Evolutionary conservation across 2,113 vertebrate genomes (phyloP), one percentile per base, ranked within the genome.

Genomic region (Silurus asotus): DNA sequence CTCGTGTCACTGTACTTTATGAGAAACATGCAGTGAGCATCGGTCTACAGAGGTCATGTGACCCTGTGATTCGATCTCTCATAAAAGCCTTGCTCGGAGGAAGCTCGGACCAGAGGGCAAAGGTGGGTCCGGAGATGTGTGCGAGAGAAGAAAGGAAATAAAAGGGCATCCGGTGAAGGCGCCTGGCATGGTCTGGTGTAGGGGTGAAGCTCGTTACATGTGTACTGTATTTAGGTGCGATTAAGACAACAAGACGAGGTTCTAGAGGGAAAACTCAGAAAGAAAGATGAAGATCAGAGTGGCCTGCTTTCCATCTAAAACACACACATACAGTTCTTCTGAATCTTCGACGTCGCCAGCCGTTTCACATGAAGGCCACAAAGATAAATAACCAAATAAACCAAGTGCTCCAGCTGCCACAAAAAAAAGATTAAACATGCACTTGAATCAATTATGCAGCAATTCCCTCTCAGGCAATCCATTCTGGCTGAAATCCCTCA

Each of bases 371-470:
- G 28, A 49, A 15, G 72, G 64, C 59, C 79, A 53, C 11, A 55
- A 74, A 87, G 49, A 87, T 87, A 87, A 89, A 87, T 81, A 83
- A 69, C 20, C 82, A 81, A 82, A 89, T 79, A 85, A 79, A 89
- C 85, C 37, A 84, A 87, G 70, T 15, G 7, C 49, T 64, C 79
- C 67, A 49, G 80, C 58, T 64, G 82, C 62, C 67, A 82, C n/a
- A 28, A n/a, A 45, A 20, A 49, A 77, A 80, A 72, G 23, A 82
- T 10, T 3, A 62, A 70, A 76, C 51, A 77, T 55, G 49, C 67
- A 28, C 49, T 80, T 48, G 11, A 83, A 83, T 75, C 76, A 56
- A 23, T 72, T 81, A 85, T 45, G 85, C 55, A 81, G 83, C 45
- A 65, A 80, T 19, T 86, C 49, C 23, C 14, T 62, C 9, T 64